Evolutionary conservation across 2,888 invertebrate genomes (phyloP), one percentile per base, ranked within the genome.

Genomic region (Dryococelus australis): DNA sequence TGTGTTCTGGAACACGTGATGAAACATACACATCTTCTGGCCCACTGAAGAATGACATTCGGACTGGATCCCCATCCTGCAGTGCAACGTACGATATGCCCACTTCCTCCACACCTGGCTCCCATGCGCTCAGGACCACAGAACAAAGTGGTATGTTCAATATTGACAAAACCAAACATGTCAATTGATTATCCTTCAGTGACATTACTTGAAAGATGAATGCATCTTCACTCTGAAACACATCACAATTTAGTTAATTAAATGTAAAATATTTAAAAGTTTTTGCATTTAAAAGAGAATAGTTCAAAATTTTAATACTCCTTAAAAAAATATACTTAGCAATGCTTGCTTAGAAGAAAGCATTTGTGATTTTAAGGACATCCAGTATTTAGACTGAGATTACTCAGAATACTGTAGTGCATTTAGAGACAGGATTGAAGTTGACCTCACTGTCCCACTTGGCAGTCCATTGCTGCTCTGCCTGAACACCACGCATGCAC

Each of bases 171-270:
- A 65, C 65, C 65, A 65, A 65, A n/a, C 65, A 65, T 9, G n/a
- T 65, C 65, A 65, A 8, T 9, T 65, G 65, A 65, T 20, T 16
- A 20, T n/a, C 16, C 24, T n/a, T 65, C 65, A 65, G 12, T 16
- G 65, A 65, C n/a, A 20, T 24, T n/a, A 65, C 65, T 65, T 65
- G 65, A 65, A 65, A 65, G n/a, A 65, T 65, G n/a, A 65, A 65
- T n/a, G 65, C 65, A 65, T 65, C 65, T 65, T 65, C 65, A 65
- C 65, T 65, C 65, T 65, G 65, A 65, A 65, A 65, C 65, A 65
- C 16, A 65, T 9, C 10, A 65, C 8, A 16, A n/a, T 24, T 24
- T 8, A 20, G 65, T 65, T 65, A 8, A 8, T 65, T 65, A 65
- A 16, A n/a, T 12, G 2, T 65, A 20, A 65, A 65, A 65, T 65